These are phyloP conservation scores for Eugnorisma glareosa DNA, from an alignment of 2,888 invertebrate species.

Conservation along the genomic window DNA sequence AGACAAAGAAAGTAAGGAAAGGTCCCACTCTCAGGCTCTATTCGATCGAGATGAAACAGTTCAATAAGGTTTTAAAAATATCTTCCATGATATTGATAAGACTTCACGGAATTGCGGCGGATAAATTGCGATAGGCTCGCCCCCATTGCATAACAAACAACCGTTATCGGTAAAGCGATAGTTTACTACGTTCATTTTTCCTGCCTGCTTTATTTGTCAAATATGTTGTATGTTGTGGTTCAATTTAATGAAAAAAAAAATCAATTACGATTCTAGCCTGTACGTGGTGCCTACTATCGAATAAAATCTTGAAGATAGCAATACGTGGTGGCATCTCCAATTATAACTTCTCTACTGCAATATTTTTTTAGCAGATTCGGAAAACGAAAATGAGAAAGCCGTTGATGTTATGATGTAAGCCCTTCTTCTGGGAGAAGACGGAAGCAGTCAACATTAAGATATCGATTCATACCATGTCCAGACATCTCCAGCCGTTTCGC, in stretches of 20 bases:
- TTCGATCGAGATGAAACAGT: conserved; percentile 24
- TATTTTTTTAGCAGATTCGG: not conserved
- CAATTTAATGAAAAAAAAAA: not conserved
- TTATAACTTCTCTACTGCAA: not conserved
- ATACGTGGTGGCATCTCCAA: not conserved
- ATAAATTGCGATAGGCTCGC: conserved; percentile 48
- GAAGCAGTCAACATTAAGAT: not conserved
- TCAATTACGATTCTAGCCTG: not conserved
- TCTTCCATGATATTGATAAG: conserved; percentile 48
- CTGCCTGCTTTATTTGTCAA: conserved; percentile 25
- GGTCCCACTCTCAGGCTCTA: conserved; percentile 5
- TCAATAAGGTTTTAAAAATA: conserved; percentile 6
- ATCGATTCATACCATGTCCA: conserved; percentile 75
- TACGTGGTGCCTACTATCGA: not conserved
- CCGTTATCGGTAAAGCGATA: conserved; percentile 41
- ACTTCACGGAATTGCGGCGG: conserved; percentile 33
- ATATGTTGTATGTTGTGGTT: conserved; percentile 1
- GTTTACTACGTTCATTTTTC: conserved; percentile 24
- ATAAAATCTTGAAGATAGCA: not conserved
- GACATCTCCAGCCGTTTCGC: conserved; percentile 85
- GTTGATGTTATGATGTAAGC: not conserved
- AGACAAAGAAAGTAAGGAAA: conserved; percentile 28
- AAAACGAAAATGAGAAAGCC: not conserved
- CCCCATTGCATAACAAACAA: conserved; percentile 46
- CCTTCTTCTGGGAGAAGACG: not conserved